Percentiles rank a stretch among this genome's conserved stretches.
These are phyloP conservation scores for Hippocampus abdominalis DNA, from an alignment of 2,113 vertebrate genomes.

Conservation along the genomic window DNA sequence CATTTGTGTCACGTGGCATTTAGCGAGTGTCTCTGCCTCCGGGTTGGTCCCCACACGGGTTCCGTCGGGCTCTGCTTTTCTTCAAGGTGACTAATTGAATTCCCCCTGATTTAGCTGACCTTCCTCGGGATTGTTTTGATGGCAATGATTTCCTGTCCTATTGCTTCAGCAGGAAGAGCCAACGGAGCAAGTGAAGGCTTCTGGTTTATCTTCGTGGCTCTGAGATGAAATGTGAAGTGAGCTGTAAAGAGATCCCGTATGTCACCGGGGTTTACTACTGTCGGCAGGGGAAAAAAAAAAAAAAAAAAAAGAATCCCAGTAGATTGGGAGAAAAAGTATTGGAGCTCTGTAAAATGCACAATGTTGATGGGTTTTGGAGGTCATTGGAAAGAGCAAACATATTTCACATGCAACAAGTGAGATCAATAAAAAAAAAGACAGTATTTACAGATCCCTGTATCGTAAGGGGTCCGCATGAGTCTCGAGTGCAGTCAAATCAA, in stretches of 20 bases:
- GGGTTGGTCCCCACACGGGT: constrained; percentile 19
- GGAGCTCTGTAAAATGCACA: constrained; percentile 3
- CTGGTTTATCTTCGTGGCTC: constrained; percentile 68
- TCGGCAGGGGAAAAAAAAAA: constrained; percentile 12
- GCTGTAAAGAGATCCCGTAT: constrained; percentile 50
- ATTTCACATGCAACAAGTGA: constrained; percentile 1
- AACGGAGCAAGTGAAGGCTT: constrained; percentile 62
- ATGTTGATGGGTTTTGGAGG: constrained; percentile 6
- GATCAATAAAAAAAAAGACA: background rate
- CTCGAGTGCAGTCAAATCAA: background rate
- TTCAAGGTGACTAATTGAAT: constrained; percentile 88
- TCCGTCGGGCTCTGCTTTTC: constrained; percentile 57
- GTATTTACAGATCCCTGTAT: background rate
- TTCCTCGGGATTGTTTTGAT: constrained; percentile 84
- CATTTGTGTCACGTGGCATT: constrained; percentile 11
- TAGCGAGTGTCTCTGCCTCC: background rate
- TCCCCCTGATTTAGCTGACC: constrained; percentile 85
- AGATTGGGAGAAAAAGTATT: constrained; percentile 5
- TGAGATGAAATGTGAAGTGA: constrained; percentile 72
- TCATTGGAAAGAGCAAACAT: background rate
- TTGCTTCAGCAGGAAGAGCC: constrained; percentile 74
- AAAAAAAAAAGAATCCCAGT: constrained; percentile 15
- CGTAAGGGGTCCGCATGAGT: background rate
- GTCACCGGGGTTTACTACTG: constrained; percentile 9
- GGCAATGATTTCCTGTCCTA: constrained; percentile 93